Evolutionary conservation across 2,113 vertebrate species (phyloP).

Genomic region (Microtus montanus): DNA sequence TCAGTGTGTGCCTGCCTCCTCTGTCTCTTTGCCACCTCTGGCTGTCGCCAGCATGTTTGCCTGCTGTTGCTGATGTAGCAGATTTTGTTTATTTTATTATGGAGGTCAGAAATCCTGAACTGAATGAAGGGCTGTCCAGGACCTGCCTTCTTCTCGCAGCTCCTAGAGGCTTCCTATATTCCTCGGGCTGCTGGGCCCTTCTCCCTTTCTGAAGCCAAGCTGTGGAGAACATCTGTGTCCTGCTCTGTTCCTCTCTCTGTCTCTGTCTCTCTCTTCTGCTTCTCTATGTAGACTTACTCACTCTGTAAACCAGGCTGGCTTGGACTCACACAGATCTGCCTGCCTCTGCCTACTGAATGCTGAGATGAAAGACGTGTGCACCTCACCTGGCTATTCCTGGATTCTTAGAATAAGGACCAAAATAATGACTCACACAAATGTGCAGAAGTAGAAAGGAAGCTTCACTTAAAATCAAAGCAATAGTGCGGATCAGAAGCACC

Average conservation of each 20-base stretch:
- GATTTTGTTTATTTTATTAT: not conserved
- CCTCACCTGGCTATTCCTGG: not conserved
- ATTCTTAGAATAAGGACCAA: not conserved
- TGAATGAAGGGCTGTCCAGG: accelerated
- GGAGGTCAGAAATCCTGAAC: not conserved
- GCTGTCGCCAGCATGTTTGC: not conserved
- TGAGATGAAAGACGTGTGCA: not conserved
- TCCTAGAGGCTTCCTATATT: not conserved
- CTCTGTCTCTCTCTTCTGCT: not conserved
- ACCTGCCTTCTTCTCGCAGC: not conserved
- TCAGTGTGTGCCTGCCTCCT: not conserved
- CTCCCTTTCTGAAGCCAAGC: not conserved
- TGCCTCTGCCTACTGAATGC: not conserved
- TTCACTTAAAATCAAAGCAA: not conserved
- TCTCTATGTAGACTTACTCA: not conserved
- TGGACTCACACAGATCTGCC: not conserved
- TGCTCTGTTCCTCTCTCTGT: accelerated
- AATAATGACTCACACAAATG: not conserved
- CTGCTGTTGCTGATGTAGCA: not conserved
- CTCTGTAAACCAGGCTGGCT: not conserved
- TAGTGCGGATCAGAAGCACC: not conserved
- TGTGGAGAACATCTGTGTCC: not conserved
- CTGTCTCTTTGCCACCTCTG: not conserved
- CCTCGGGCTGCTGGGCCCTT: not conserved
- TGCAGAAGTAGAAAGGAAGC: not conserved